These are phyloP conservation scores for Pampus argenteus DNA, from an alignment of 2,797 vertebrate species.

Conservation along the genomic window DNA sequence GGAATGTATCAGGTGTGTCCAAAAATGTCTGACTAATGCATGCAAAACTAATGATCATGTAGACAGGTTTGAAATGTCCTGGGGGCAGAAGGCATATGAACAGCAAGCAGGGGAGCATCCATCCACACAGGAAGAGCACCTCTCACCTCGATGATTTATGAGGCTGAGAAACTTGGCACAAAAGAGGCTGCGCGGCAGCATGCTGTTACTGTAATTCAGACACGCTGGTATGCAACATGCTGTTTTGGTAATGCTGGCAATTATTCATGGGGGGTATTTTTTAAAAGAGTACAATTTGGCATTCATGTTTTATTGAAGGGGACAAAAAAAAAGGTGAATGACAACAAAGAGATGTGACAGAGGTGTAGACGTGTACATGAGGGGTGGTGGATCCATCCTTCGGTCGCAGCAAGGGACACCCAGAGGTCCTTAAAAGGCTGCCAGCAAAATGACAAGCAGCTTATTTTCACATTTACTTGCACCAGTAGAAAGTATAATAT, in stretches of 20 bases:
- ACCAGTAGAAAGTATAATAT: constrained; percentile 49
- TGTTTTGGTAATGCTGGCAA: constrained; percentile 69
- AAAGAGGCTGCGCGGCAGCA: constrained; percentile 62
- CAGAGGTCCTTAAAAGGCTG: constrained; percentile 65
- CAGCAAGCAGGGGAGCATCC: constrained; percentile 54
- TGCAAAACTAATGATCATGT: constrained; percentile 68
- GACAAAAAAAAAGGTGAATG: constrained; percentile 34
- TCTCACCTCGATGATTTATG: constrained; percentile 75
- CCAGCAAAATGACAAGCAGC: constrained; percentile 70
- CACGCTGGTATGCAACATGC: constrained; percentile 65
- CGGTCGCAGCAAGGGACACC: constrained; percentile 61
- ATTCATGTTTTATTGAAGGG: constrained; percentile 51
- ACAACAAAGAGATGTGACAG: constrained; percentile 53
- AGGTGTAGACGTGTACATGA: constrained; percentile 61
- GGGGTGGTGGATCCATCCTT: constrained; percentile 59
- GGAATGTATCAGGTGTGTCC: constrained; percentile 25
- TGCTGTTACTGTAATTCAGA: constrained; percentile 69
- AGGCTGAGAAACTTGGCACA: constrained; percentile 59
- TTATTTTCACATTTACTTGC: constrained; percentile 67
- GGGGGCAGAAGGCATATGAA: constrained; percentile 57
- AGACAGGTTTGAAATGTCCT: constrained; percentile 53
- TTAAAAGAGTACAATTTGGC: constrained; percentile 57
- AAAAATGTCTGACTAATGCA: constrained; percentile 50
- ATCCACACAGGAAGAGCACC: constrained; percentile 55
- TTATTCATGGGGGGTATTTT: constrained; percentile 64